phyloP scores from a whole-genome alignment of 1,140 invertebrate species.

The Drosophila pandora region DNA sequence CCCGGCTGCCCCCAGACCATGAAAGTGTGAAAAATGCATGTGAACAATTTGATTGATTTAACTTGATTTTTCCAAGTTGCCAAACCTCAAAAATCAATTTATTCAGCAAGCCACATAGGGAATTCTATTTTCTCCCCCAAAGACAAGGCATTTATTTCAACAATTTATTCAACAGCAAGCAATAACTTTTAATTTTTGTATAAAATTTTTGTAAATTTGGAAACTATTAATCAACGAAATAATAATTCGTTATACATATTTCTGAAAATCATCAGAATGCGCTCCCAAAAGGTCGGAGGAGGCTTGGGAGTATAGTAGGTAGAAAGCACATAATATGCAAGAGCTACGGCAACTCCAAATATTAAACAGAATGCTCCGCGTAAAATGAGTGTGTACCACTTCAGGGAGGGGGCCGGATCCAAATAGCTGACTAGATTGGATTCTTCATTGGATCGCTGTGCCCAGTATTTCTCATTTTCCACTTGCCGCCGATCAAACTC shows the following conservation, averaged over 20 bases:
- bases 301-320: background rate
- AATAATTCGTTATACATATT: background rate
- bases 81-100: slow-evolving; percentile 27
- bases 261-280: background rate
- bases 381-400: background rate
- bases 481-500: background rate
- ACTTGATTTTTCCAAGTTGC: slow-evolving; percentile 17
- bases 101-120: background rate
- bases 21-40: slow-evolving; percentile 50
- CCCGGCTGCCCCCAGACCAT: slow-evolving; percentile 17
- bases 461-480: background rate
- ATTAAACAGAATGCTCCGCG: background rate
- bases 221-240: background rate
- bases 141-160: background rate
- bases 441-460: background rate
- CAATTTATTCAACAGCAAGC: background rate
- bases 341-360: background rate
- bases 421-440: background rate
- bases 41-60: slow-evolving; percentile 67
- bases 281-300: background rate
- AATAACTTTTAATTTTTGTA: background rate
- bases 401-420: background rate
- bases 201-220: background rate
- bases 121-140: background rate
- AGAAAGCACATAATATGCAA: background rate